phyloP scores from a whole-genome alignment of 2,888 invertebrate genomes.

The Clunio marinus region DNA sequence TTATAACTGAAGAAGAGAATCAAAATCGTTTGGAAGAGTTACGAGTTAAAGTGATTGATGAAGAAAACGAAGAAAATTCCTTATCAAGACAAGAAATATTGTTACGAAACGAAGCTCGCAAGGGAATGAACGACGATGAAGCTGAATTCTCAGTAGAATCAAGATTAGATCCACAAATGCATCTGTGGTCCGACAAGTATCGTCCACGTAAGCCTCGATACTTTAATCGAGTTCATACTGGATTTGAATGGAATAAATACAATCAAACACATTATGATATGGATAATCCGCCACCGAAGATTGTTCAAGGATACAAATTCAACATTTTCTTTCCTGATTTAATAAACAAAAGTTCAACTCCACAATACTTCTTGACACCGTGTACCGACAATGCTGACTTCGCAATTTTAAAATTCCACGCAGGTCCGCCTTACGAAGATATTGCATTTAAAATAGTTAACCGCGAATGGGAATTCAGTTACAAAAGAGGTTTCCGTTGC shows the following conservation, averaged over 20 bases:
- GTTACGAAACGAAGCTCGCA: slow-evolving; percentile 74
- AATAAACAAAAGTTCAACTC: slow-evolving; percentile 87
- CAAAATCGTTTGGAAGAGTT: slow-evolving; percentile 67
- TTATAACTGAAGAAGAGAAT: slow-evolving; percentile 74
- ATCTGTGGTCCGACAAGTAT: slow-evolving; percentile 52
- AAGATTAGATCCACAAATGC: slow-evolving; percentile 77
- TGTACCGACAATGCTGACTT: slow-evolving; percentile 92
- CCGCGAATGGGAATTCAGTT: slow-evolving; percentile 98
- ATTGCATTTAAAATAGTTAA: slow-evolving; percentile 99
- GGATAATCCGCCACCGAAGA: slow-evolving; percentile 99
- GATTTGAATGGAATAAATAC: slow-evolving; percentile 99
- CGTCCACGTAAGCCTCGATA: slow-evolving; percentile 58
- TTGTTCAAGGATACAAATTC: slow-evolving; percentile 99
- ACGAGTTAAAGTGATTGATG: slow-evolving; percentile 61
- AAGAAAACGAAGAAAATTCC: slow-evolving; percentile 59
- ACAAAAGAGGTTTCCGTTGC: slow-evolving; percentile 95
- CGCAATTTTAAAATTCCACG: slow-evolving; percentile 87
- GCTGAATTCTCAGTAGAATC: slow-evolving; percentile 89
- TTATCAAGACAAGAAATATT: slow-evolving; percentile 56
- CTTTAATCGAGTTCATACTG: slow-evolving; percentile 93
- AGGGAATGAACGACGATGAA: slow-evolving; percentile 82
- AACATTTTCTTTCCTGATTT: slow-evolving; percentile 99
- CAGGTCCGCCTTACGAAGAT: slow-evolving; percentile 99
- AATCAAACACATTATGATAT: slow-evolving; percentile 99
- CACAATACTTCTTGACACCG: slow-evolving; percentile 88